These are phyloP conservation scores for Pseudopleuronectes americanus DNA, from an alignment of 2,797 vertebrate genomes.

Conservation along the genomic window DNA sequence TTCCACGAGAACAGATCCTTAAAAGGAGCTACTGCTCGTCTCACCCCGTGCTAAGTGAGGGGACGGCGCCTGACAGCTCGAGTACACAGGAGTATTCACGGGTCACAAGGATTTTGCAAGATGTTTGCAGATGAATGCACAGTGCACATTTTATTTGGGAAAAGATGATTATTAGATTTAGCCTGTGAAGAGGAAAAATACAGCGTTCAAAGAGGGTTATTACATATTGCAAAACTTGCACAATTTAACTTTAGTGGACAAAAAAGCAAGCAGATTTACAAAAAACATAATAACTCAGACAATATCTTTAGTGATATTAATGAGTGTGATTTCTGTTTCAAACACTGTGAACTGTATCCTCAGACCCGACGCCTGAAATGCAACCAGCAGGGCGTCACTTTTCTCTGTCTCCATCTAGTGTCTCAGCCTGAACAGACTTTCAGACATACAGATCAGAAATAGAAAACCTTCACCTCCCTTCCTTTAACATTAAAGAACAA, in stretches of 20 bases:
- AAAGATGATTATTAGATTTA: conserved; percentile 66
- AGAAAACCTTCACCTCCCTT: conserved; percentile 46
- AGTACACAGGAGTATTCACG: conserved; percentile 62
- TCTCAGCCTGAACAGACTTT: conserved; percentile 51
- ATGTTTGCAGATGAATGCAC: conserved; percentile 64
- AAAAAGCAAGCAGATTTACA: too few species aligned
- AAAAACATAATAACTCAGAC: too few species aligned
- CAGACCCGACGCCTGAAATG: conserved; percentile 11
- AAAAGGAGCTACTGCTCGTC: conserved; percentile 73
- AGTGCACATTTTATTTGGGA: conserved; percentile 60
- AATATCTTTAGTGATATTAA: not conserved
- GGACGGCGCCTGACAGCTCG: conserved; percentile 62
- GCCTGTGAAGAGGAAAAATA: conserved; percentile 41
- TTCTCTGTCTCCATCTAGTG: conserved; percentile 84
- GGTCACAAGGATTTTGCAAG: conserved; percentile 67
- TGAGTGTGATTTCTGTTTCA: conserved; percentile 4
- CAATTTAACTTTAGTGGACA: not conserved
- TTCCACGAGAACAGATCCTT: conserved; percentile 70
- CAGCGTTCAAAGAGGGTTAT: conserved; percentile 19
- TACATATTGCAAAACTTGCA: conserved; percentile 23
- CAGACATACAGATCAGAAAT: conserved; percentile 48
- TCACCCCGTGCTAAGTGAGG: conserved; percentile 43
- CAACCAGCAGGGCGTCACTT: conserved; percentile 49
- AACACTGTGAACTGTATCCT: conserved; percentile 17
- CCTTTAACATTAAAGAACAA: conserved; percentile 51